phyloP scores from a whole-genome alignment of 2,888 invertebrate species.

The Acrobasis suavella region DNA sequence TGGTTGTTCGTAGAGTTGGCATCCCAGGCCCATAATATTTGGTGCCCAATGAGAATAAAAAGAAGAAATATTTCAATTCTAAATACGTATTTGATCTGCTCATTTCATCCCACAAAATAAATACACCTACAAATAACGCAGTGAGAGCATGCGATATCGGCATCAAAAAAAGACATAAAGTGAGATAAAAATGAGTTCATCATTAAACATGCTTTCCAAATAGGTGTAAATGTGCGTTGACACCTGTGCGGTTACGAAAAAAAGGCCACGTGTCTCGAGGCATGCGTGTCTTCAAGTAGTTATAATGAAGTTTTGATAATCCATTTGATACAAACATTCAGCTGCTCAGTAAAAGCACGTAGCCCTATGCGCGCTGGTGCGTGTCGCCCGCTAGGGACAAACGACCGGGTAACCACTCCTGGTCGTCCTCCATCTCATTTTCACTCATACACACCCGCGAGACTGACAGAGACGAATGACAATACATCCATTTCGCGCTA shows the following conservation, averaged over 20 bases:
- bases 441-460: slow-evolving; percentile 46
- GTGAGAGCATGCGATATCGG: too few species aligned
- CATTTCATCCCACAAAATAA: too few species aligned
- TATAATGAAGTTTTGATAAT: slow-evolving; percentile 41
- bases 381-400: slow-evolving; percentile 67
- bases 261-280: slow-evolving; percentile 15
- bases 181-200: slow-evolving; percentile 1
- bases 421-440: slow-evolving; percentile 61
- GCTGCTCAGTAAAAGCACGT: slow-evolving; percentile 49
- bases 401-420: slow-evolving; percentile 73
- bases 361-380: slow-evolving; percentile 55
- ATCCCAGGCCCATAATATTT: too few species aligned
- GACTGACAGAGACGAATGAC: slow-evolving; percentile 68
- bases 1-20: too few species aligned
- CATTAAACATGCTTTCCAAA: slow-evolving; percentile 23
- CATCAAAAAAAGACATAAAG: not conserved
- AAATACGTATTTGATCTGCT: too few species aligned
- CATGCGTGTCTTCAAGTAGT: slow-evolving; percentile 26
- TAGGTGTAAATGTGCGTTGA: slow-evolving; percentile 21
- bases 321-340: slow-evolving; percentile 38
- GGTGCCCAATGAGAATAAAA: too few species aligned
- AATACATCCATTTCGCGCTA: slow-evolving; percentile 63
- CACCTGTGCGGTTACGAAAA: slow-evolving; percentile 20
- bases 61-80: too few species aligned
- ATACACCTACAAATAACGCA: too few species aligned